Conservation (phyloP, 2,113 vertebrate genomes). For the Ceratotherium simum region DNA sequence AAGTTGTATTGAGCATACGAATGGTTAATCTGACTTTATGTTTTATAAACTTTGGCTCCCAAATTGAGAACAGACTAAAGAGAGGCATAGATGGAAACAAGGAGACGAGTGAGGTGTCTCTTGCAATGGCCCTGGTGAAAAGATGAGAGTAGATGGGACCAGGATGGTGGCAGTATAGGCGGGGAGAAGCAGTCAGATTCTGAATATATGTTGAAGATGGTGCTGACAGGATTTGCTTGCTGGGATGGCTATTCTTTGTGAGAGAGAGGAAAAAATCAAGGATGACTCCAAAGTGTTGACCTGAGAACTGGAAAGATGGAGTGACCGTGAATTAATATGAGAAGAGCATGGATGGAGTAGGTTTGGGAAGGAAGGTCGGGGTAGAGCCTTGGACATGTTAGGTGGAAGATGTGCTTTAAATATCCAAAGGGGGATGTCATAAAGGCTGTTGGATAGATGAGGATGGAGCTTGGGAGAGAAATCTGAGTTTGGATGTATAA, state of each 20-base stretch:
- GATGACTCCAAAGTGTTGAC: not conserved
- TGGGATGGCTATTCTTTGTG: not conserved
- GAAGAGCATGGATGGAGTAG: not conserved
- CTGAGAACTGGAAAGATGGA: not conserved
- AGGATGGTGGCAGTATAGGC: not conserved
- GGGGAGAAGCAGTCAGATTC: not conserved
- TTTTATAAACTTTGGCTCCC: not conserved
- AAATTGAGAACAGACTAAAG: not conserved
- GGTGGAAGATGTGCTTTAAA: not conserved
- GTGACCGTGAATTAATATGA: not conserved
- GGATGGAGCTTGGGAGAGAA: not conserved
- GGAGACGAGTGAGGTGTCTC: not conserved
- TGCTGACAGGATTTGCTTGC: not conserved
- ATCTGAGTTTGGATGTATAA: not conserved
- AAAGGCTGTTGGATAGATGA: not conserved
- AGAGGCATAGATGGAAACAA: not conserved
- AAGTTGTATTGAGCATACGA: not conserved
- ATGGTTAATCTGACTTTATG: not conserved
- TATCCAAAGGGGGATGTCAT: not conserved
- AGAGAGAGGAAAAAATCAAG: not conserved
- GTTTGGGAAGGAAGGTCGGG: not conserved
- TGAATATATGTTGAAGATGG: not conserved
- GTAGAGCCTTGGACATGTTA: not conserved
- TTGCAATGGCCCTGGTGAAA: not conserved
- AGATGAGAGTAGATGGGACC: not conserved